Evolutionary conservation across 2,888 invertebrate genomes (phyloP).

Genomic region (Pantelozetes paolii): DNA sequence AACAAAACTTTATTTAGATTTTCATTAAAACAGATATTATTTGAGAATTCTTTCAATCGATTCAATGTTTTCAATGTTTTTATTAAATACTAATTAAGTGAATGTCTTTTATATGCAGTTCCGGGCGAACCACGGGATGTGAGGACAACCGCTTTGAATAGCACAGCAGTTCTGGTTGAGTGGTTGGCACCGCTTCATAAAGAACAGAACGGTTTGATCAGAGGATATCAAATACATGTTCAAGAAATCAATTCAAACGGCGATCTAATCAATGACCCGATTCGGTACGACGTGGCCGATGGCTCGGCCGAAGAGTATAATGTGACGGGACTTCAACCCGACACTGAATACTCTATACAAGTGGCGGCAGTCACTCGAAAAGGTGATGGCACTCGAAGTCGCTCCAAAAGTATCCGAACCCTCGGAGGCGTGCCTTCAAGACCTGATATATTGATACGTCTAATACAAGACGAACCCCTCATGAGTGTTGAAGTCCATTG

Average conservation of each 20-base stretch:
- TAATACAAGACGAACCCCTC: slow-evolving; percentile 78
- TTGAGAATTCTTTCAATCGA: background rate
- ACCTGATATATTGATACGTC: slow-evolving; percentile 59
- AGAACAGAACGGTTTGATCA: slow-evolving; percentile 88
- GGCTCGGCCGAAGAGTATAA: slow-evolving; percentile 69
- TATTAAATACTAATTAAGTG: too few relatives aligned
- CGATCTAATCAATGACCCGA: slow-evolving; percentile 76
- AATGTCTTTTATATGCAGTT: slow-evolving; percentile 71
- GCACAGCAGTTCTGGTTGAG: slow-evolving; percentile 86
- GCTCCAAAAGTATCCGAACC: slow-evolving; percentile 77
- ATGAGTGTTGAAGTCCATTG: slow-evolving; percentile 87
- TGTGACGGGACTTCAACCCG: slow-evolving; percentile 85
- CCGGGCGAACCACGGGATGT: slow-evolving; percentile 95
- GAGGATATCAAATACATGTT: slow-evolving; percentile 93
- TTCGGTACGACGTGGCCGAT: slow-evolving; percentile 78
- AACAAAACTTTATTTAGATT: background rate
- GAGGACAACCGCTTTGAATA: slow-evolving; percentile 80
- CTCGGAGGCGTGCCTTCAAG: slow-evolving; percentile 69
- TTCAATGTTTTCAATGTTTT: background rate
- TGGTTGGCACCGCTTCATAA: slow-evolving; percentile 91
- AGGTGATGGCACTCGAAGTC: slow-evolving; percentile 91
- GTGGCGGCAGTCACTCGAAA: slow-evolving; percentile 93
- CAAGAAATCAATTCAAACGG: slow-evolving; percentile 82
- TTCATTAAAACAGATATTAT: background rate
- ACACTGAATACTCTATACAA: slow-evolving; percentile 79